phyloP scores from a whole-genome alignment of 2,888 invertebrate genomes.

The Papilio protenor region DNA sequence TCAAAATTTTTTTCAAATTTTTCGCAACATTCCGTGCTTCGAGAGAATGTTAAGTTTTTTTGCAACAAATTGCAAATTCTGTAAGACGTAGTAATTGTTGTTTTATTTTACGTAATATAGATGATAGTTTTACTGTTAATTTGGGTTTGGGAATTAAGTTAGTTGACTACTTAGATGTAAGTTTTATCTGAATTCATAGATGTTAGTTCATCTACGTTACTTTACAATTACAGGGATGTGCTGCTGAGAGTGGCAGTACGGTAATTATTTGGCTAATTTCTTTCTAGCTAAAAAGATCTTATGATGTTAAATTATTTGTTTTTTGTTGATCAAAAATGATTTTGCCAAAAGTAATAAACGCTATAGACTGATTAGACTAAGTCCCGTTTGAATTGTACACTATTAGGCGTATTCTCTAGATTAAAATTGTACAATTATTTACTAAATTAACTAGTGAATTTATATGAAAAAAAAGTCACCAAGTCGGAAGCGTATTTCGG shows the following conservation, averaged over 20 bases:
- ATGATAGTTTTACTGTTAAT: slow-evolving; percentile 81
- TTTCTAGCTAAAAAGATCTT: slow-evolving; percentile 60
- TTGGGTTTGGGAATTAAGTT: slow-evolving; percentile 84
- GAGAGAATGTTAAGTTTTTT: slow-evolving; percentile 79
- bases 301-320: slow-evolving; percentile 56
- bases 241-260: slow-evolving; percentile 72
- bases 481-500: slow-evolving; percentile 73
- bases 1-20: slow-evolving; percentile 59
- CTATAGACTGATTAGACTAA: slow-evolving; percentile 85
- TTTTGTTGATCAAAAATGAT: slow-evolving; percentile 64
- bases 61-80: slow-evolving; percentile 77
- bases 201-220: slow-evolving; percentile 75
- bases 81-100: slow-evolving; percentile 77
- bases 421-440: slow-evolving; percentile 80
- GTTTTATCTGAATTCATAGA: slow-evolving; percentile 82
- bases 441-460: slow-evolving; percentile 75
- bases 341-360: slow-evolving; percentile 83
- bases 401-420: slow-evolving; percentile 83
- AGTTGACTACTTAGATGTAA: slow-evolving; percentile 79
- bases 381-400: slow-evolving; percentile 81
- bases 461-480: slow-evolving; percentile 62
- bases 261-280: slow-evolving; percentile 65
- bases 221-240: slow-evolving; percentile 83
- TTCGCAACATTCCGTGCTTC: slow-evolving; percentile 80
- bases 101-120: slow-evolving; percentile 78